These are phyloP conservation scores for Acleris sparsana DNA, from an alignment of 2,888 invertebrate genomes.

Conservation along the genomic window DNA sequence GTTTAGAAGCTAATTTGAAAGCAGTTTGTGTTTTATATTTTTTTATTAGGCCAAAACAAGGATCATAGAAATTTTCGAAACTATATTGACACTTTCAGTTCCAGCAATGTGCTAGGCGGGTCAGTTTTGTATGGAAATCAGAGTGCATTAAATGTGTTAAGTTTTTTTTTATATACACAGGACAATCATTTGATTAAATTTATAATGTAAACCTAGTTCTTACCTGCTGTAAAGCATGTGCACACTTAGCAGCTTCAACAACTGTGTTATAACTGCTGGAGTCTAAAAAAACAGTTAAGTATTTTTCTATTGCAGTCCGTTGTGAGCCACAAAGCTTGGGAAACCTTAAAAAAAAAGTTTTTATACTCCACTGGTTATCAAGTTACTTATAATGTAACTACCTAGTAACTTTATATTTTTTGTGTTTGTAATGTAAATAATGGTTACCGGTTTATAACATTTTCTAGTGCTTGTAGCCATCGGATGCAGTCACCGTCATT, in stretches of 20 bases:
- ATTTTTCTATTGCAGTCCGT: conserved; percentile 61
- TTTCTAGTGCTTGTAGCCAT: conserved; percentile 63
- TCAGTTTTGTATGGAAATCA: too few relatives aligned
- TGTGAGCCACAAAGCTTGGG: conserved; percentile 72
- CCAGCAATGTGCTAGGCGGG: too few relatives aligned
- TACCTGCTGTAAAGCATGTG: conserved; percentile 73
- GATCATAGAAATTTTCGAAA: too few relatives aligned
- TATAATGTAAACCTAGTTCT: conserved; percentile 6
- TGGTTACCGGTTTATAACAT: conserved; percentile 66
- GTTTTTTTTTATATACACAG: background rate
- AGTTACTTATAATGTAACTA: too few relatives aligned
- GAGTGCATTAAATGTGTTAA: background rate
- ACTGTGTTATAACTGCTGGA: conserved; percentile 61
- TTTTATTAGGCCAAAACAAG: too few relatives aligned
- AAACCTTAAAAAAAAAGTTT: conserved; percentile 55
- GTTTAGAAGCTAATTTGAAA: too few relatives aligned
- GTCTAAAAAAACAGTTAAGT: conserved; percentile 57
- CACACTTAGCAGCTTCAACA: conserved; percentile 72
- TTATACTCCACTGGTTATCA: background rate
- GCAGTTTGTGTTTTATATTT: too few relatives aligned
- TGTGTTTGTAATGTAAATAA: conserved; percentile 50
- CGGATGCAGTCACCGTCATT: conserved; percentile 51
- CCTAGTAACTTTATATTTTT: too few relatives aligned
- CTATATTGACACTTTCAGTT: too few relatives aligned
- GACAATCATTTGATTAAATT: background rate